Evolutionary conservation across 2,888 invertebrate species (phyloP).

Genomic region (Himalopsyche kuldschensis): DNA sequence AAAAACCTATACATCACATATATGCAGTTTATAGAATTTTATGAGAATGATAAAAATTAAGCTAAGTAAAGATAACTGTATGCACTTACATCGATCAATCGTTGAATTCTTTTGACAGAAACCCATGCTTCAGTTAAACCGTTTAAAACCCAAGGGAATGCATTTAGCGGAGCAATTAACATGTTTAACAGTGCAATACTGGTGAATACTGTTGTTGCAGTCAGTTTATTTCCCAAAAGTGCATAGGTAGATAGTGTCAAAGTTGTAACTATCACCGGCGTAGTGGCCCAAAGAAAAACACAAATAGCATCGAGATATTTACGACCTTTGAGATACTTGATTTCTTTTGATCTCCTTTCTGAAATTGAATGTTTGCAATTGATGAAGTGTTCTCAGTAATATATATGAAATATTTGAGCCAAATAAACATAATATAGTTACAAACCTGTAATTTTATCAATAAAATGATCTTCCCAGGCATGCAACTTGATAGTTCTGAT

Average conservation of each 20-base stretch:
- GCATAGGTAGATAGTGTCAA: constrained; percentile 81
- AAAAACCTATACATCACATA: too few relatives aligned
- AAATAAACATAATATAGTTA: neutral
- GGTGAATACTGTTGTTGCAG: constrained; percentile 92
- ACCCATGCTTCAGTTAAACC: constrained; percentile 96
- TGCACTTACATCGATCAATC: constrained; percentile 70
- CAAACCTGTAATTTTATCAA: constrained; percentile 66
- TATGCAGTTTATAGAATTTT: too few relatives aligned
- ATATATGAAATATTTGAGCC: neutral
- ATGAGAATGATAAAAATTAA: too few relatives aligned
- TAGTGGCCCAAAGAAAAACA: constrained; percentile 98
- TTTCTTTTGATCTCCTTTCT: constrained; percentile 71
- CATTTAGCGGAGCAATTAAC: constrained; percentile 93
- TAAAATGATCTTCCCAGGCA: constrained; percentile 91
- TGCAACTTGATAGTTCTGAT: constrained; percentile 90
- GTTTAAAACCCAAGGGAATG: constrained; percentile 98
- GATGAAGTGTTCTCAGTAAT: neutral
- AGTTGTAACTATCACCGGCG: constrained; percentile 87
- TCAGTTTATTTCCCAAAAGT: constrained; percentile 74
- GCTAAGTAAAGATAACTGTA: neutral
- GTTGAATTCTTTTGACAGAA: constrained; percentile 84
- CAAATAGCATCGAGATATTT: constrained; percentile 97
- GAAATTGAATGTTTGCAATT: constrained; percentile 37
- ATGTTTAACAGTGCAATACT: constrained; percentile 93
- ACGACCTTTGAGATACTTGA: constrained; percentile 77